These are phyloP conservation scores for Athene cunicularia DNA, from an alignment of 2,113 vertebrate genomes.

Conservation along the genomic window DNA sequence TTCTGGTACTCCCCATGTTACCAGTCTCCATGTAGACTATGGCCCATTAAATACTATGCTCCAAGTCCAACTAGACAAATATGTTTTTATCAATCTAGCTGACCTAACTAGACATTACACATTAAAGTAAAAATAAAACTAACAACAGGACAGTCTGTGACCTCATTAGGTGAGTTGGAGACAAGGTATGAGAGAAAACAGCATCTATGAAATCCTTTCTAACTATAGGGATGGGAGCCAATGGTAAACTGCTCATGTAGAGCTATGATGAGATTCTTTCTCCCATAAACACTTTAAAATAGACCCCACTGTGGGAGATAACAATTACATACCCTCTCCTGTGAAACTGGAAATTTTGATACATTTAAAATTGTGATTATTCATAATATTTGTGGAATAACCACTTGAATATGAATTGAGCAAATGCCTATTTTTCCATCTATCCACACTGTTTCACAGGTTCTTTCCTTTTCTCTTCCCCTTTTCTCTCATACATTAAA, in stretches of 20 bases:
- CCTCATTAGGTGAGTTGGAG: background rate
- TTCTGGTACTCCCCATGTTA: rapidly evolving
- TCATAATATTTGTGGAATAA: background rate
- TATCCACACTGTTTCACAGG: background rate
- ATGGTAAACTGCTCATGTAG: background rate
- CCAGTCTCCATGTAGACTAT: background rate
- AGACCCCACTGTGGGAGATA: background rate
- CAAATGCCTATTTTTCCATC: background rate
- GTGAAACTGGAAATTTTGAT: background rate
- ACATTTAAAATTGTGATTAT: background rate
- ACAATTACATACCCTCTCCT: background rate
- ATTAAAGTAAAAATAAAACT: background rate
- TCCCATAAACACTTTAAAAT: background rate
- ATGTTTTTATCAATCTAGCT: background rate
- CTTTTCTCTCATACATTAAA: background rate
- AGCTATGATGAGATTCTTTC: background rate
- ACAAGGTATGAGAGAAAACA: background rate
- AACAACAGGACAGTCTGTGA: background rate
- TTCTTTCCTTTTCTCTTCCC: background rate
- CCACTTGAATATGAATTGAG: background rate
- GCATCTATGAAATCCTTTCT: background rate
- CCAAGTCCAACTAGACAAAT: background rate
- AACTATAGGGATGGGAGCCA: background rate
- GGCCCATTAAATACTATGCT: background rate
- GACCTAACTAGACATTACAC: background rate